These are phyloP conservation scores for Onychomys torridus DNA, from an alignment of 2,797 vertebrate species.

Conservation along the genomic window DNA sequence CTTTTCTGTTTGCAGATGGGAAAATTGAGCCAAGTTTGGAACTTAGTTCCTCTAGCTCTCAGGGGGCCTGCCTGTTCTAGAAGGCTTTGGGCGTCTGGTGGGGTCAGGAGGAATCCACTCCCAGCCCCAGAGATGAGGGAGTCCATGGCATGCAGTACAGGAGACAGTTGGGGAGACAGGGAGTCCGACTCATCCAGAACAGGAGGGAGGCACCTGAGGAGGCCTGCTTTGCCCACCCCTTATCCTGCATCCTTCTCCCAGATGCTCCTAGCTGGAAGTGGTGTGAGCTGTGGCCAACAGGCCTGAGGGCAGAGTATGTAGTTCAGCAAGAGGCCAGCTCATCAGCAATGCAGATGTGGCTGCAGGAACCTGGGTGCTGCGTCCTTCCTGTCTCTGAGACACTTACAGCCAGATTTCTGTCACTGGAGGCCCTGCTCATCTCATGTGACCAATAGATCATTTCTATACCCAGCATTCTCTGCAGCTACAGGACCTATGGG, in stretches of 20 bases:
- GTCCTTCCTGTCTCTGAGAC: neutral
- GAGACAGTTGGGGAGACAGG: neutral
- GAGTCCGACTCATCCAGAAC: neutral
- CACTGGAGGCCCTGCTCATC: neutral
- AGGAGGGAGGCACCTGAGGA: neutral
- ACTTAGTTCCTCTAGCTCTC: neutral
- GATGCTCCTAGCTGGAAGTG: neutral
- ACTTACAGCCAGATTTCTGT: neutral
- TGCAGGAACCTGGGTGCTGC: neutral
- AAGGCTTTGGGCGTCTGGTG: neutral
- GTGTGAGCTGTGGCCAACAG: neutral
- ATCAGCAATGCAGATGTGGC: neutral
- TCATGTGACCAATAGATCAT: neutral
- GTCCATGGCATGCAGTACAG: neutral
- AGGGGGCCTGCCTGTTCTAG: neutral
- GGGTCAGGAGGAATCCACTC: neutral
- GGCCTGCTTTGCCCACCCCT: neutral
- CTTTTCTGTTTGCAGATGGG: neutral
- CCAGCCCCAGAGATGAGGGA: neutral
- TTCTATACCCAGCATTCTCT: neutral
- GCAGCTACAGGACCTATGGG: neutral
- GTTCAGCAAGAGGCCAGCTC: neutral
- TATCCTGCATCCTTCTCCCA: neutral
- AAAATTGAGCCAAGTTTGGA: neutral
- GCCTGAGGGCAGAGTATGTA: neutral